Evolutionary conservation across 2,113 vertebrate genomes (phyloP), one percentile per base, ranked within the genome.

Genomic region (Phocoena sinus): DNA sequence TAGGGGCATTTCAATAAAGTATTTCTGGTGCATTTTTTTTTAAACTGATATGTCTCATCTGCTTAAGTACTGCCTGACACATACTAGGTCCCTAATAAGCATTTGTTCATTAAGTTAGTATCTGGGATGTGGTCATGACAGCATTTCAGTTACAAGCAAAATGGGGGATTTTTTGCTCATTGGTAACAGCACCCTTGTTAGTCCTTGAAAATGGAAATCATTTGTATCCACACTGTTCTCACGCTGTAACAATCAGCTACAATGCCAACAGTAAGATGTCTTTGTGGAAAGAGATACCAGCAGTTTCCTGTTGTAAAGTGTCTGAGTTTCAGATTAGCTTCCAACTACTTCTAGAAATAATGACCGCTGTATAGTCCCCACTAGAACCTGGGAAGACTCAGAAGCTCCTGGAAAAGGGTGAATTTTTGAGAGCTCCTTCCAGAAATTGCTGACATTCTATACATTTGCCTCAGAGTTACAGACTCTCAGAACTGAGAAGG

Each of bases 21-120:
- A 0, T 25, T 84, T 31, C 6, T 53, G 47, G 33, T 56, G 41
- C 4, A 31, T 53, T 53, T 53, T 68, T 81, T 88, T 76, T 53
- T 74, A 36, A 17, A 9, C 1, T 68, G 5, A 31, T 9, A 18
- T 9, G 44, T 58, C 21, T 58, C 36, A 60, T 38, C 2, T 62
- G 26, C 7, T 18, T 73, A 58, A 14, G 38, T 33, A 68, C 41
- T 65, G 9, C 21, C 36, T 56, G 18, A 33, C 2, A 82, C 4
- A 58, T 11, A 18, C 0, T 13, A 47, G 6, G 2, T 0, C 20
- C 1, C 41, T 41, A 62, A 58, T 53, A 58, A 56, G 14, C 33
- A 21, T 58, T 12, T 82, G n/a, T 63, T 67, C 36, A 26, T 1
- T 68, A 36, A 93, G 47, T 65, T 6, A 28, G 15, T 60, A 65